phyloP scores from a whole-genome alignment of 2,113 vertebrate species.

The Irena cyanogastra region DNA sequence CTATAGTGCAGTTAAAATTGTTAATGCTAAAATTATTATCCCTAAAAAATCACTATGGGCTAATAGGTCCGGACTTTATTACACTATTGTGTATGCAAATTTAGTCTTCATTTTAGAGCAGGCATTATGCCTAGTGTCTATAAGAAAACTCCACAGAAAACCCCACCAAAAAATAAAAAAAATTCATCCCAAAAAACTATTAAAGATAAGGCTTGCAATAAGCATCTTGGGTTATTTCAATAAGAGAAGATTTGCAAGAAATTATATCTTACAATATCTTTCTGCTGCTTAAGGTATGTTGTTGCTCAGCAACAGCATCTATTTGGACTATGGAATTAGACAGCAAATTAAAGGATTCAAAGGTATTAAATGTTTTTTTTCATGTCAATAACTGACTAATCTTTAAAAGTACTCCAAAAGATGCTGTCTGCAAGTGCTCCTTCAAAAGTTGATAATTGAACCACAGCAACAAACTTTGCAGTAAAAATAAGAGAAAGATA shows the following conservation, averaged over 20 bases:
- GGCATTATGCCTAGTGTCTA: not conserved
- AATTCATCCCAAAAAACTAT: not conserved
- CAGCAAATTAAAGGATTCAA: not conserved
- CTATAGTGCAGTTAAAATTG: slow-evolving; percentile 3
- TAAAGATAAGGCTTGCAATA: slow-evolving; percentile 22
- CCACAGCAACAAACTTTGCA: not conserved
- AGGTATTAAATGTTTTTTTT: not conserved
- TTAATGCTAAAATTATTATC: slow-evolving; percentile 49
- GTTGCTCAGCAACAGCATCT: slow-evolving; percentile 11
- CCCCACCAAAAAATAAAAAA: not conserved
- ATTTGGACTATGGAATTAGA: not conserved
- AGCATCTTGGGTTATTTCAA: not conserved
- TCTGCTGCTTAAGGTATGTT: not conserved
- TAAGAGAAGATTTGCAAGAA: not conserved
- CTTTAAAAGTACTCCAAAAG: not conserved
- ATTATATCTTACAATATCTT: not conserved
- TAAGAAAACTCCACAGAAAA: not conserved
- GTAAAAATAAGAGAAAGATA: not conserved
- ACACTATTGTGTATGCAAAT: not conserved
- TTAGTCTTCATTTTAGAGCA: not conserved
- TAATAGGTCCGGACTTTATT: slow-evolving; percentile 1
- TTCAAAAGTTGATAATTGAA: not conserved
- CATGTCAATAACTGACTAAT: not conserved
- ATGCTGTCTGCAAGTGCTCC: not conserved
- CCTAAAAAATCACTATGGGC: not conserved